Conservation (phyloP, 2,888 invertebrate species). For the Halocaridina rubra region DNA sequence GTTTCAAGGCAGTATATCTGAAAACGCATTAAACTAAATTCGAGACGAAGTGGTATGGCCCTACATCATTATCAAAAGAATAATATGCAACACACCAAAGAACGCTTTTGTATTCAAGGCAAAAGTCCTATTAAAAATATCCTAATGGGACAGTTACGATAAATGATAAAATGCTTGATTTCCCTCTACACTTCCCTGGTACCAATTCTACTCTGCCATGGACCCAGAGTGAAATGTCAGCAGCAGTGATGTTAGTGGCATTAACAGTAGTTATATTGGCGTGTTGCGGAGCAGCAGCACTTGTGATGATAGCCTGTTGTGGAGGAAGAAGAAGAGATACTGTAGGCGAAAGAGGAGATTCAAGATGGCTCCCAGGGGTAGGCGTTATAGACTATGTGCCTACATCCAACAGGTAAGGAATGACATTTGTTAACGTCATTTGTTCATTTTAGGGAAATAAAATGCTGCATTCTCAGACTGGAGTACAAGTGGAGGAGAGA, state of each 20-base stretch:
- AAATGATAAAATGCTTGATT: conserved; percentile 11
- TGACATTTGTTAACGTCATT: too few species aligned
- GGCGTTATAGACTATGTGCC: conserved; percentile 63
- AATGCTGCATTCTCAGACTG: too few species aligned
- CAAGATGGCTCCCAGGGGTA: conserved; percentile 61
- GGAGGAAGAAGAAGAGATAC: conserved; percentile 48
- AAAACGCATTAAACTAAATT: too few species aligned
- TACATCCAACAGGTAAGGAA: conserved; percentile 54
- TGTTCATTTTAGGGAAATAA: too few species aligned
- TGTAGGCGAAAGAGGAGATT: conserved; percentile 51
- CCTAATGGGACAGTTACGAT: too few species aligned
- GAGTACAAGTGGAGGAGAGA: too few species aligned
- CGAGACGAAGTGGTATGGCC: too few species aligned
- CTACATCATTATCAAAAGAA: too few species aligned
- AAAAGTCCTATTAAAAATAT: too few species aligned
- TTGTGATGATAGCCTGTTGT: conserved; percentile 54
- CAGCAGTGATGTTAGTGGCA: conserved; percentile 46
- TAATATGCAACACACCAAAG: too few species aligned
- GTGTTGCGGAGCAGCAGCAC: conserved; percentile 49
- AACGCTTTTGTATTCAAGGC: too few species aligned
- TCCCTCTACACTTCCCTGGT: conserved; percentile 26
- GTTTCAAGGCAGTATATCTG: too few species aligned
- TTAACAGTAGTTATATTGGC: conserved; percentile 35
- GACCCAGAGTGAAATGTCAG: conserved; percentile 35
- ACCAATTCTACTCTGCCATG: conserved; percentile 26